Percentiles rank a stretch among this genome's conserved stretches.
Conservation (phyloP, 2,797 vertebrate species). For the Tapirus indicus region DNA sequence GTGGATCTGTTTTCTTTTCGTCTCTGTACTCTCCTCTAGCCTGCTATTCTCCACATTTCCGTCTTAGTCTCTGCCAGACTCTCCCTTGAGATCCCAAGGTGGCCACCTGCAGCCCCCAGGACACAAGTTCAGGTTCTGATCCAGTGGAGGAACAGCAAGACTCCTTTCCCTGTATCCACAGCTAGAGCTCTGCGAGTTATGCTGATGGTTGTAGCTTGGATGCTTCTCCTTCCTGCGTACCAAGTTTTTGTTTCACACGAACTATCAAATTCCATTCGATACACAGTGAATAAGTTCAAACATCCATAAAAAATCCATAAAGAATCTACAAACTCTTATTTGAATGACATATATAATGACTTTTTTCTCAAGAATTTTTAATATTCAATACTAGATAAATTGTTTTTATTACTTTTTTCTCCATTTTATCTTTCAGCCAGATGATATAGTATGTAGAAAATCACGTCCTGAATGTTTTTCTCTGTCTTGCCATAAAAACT, state of each 20-base stretch:
- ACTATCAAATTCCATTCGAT: background rate
- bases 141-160: background rate
- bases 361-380: background rate
- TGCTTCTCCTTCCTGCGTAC: background rate
- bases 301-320: background rate
- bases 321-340: background rate
- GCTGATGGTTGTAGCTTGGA: background rate
- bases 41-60: background rate
- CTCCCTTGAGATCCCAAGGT: background rate
- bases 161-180: background rate
- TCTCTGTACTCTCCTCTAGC: background rate
- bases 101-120: background rate
- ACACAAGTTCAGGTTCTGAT: background rate
- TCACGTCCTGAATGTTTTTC: background rate
- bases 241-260: background rate
- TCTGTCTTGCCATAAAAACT: background rate
- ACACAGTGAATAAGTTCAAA: background rate
- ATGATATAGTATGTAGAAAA: background rate
- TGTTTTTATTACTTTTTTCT: slow-evolving; percentile 36
- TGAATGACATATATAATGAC: background rate
- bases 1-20: background rate
- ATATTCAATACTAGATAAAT: background rate
- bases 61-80: background rate
- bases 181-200: background rate
- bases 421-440: background rate